Base-by-base conservation (phyloP, 2,888 invertebrate genomes). In the Tanypteryx hageni region DNA sequence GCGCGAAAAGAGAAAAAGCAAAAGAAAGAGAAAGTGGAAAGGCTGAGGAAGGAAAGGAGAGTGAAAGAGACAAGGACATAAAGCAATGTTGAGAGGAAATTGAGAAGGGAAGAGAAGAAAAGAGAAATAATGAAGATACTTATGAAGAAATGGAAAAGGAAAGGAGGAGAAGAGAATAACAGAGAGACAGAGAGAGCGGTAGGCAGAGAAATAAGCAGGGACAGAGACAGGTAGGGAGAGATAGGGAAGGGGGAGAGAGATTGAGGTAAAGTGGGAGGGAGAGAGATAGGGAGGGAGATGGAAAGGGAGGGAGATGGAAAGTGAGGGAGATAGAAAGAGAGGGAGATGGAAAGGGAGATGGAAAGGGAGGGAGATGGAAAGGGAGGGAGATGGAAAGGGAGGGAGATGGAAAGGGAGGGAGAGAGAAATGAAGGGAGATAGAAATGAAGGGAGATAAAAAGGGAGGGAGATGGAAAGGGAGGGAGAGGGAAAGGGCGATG, bases 311-410 rank as follows among this genome's bases (percentile, higher is more conserved):
- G n/a, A n/a, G n/a, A n/a, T n/a, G n/a, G n/a, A 58, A 13, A n/a
- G 83, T 2, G 83, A 83, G 83, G 31, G 83, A 83, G 83, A 83
- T 3, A 83, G 83, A 8, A 31, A 83, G n/a, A 8, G 83, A 83
- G 5, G 8, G 83, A 83, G 82, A 82, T 76, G 76, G 82, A 82
- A 31, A 82, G 82, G 27, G 82, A 82, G 82, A 82, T n/a, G 64
- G 64, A n/a, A n/a, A 64, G 64, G n/a, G 82, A 82, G 82, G 27
- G 82, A 82, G 82, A n/a, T n/a, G n/a, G n/a, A n/a, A n/a, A n/a
- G 83, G 8, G 83, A 83, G 9, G 8, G 83, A 83, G 83, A 83
- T 3, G 31, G 9, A n/a, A n/a, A 83, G 83, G 31, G 83, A 83
- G 83, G 31, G 83, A 83, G 83, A 83, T n/a, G n/a, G 83, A 83